phyloP scores from a whole-genome alignment of 2,113 vertebrate species.

The Barbus barbus region DNA sequence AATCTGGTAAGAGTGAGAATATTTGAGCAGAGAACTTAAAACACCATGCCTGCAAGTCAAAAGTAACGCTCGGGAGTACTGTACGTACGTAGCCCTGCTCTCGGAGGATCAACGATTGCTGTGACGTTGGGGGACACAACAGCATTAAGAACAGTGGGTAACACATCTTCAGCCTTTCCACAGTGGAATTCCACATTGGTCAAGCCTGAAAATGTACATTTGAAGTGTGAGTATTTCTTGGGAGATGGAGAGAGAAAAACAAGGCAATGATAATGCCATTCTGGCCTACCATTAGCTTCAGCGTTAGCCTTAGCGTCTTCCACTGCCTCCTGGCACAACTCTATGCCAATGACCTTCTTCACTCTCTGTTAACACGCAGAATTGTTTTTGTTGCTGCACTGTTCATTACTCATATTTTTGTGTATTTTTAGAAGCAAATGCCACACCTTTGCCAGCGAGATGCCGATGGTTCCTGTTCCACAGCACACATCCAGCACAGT shows the following conservation, averaged over 20 bases:
- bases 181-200: conserved; percentile 90
- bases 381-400: not conserved
- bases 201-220: conserved; percentile 73
- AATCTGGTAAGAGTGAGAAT: conserved; percentile 75
- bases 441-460: conserved; percentile 87
- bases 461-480: conserved; percentile 93
- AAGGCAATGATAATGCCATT: not conserved
- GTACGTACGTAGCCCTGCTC: conserved; percentile 93
- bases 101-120: conserved; percentile 90
- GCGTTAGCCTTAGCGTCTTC: conserved; percentile 90
- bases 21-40: not conserved
- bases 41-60: not conserved
- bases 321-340: conserved; percentile 91
- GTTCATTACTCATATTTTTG: not conserved
- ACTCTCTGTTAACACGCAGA: conserved; percentile 77
- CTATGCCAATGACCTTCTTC: conserved; percentile 93
- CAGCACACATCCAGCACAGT: conserved; percentile 92
- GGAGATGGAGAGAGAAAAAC: not conserved
- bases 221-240: not conserved
- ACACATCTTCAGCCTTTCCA: conserved; percentile 91
- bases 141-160: conserved; percentile 84
- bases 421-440: not conserved
- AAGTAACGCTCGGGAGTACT: not conserved
- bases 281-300: conserved; percentile 80
- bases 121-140: conserved; percentile 78